phyloP scores from a whole-genome alignment of 2,797 vertebrate genomes.

The Alosa sapidissima region DNA sequence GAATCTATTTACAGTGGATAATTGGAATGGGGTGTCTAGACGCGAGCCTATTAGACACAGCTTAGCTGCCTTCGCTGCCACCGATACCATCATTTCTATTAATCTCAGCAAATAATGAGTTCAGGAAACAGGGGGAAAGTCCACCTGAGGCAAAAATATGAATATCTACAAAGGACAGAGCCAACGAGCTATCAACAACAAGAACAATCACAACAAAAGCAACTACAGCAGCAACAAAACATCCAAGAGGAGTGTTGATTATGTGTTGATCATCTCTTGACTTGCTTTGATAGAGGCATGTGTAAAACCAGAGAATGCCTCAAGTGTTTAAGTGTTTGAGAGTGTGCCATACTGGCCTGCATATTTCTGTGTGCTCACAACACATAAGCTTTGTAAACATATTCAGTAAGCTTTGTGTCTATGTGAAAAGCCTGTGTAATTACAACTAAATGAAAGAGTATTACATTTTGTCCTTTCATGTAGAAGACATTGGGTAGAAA shows the following conservation, averaged over 20 bases:
- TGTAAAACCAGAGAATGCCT: neutral
- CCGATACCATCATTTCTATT: conserved; percentile 69
- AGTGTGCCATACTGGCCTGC: neutral
- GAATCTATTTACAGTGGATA: conserved; percentile 80
- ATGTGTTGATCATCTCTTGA: conserved; percentile 1
- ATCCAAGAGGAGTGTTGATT: neutral
- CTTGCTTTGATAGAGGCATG: neutral
- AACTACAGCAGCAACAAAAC: neutral
- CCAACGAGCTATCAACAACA: conserved; percentile 47
- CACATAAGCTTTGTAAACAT: too few relatives aligned
- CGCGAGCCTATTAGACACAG: conserved; percentile 78
- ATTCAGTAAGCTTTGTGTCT: neutral
- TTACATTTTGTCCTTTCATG: neutral
- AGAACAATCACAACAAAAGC: conserved; percentile 35
- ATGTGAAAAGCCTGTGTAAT: neutral
- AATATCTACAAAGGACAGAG: conserved; percentile 63
- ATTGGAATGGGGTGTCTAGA: conserved; percentile 78
- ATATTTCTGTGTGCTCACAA: neutral
- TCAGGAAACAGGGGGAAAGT: conserved; percentile 54
- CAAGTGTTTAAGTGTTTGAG: neutral
- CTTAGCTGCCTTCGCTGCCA: conserved; percentile 65
- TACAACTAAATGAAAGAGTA: neutral
- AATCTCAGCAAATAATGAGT: conserved; percentile 77
- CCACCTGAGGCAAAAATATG: conserved; percentile 68
- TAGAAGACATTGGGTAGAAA: neutral